These are phyloP conservation scores for Benitochromis conjunctus DNA, from an alignment of 2,113 vertebrate genomes.

Conservation along the genomic window DNA sequence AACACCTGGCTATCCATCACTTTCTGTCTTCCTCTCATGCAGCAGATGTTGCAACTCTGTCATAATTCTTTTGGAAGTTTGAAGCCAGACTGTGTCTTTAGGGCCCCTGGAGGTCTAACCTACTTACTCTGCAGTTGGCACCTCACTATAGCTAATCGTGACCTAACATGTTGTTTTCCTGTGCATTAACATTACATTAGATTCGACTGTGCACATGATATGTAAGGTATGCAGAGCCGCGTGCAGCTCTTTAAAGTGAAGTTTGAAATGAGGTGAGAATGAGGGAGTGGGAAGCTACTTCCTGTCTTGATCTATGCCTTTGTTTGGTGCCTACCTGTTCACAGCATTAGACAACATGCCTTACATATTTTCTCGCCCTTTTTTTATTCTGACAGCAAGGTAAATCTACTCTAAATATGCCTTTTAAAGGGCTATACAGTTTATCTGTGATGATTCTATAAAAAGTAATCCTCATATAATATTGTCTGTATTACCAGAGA, in stretches of 20 bases:
- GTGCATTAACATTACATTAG: background rate
- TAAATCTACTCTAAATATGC: background rate
- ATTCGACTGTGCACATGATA: background rate
- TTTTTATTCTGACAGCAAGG: background rate
- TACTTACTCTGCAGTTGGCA: conserved; percentile 48
- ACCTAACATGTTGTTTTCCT: conserved; percentile 12
- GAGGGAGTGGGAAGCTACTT: background rate
- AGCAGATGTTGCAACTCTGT: conserved; percentile 73
- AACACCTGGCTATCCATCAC: conserved; percentile 77
- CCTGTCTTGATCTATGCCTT: background rate
- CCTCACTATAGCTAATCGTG: conserved; percentile 6
- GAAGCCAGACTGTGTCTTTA: conserved; percentile 57
- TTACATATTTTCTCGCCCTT: background rate
- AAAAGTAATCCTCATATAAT: background rate
- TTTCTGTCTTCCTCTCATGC: conserved; percentile 57
- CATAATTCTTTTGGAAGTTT: conserved; percentile 73
- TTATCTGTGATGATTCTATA: background rate
- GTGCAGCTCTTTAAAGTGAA: background rate
- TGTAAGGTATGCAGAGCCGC: background rate
- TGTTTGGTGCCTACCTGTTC: background rate
- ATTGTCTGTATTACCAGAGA: background rate
- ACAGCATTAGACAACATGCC: background rate
- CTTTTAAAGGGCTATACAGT: background rate
- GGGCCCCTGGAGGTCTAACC: conserved; percentile 63
- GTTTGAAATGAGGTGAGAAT: background rate